These are phyloP conservation scores for Plebejus anna DNA, from an alignment of 2,888 invertebrate species.

Conservation along the genomic window DNA sequence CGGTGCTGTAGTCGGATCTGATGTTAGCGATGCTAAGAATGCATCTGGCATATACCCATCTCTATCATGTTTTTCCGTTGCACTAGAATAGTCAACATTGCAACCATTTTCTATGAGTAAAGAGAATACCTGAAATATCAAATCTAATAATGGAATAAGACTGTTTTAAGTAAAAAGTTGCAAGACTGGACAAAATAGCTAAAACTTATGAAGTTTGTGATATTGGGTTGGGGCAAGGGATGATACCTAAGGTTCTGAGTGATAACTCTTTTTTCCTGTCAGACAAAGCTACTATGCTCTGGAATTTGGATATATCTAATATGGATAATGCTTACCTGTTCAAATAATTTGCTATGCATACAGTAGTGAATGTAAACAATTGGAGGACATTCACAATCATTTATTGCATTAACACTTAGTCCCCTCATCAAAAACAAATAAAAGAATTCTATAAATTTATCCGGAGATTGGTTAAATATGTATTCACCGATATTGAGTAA, in stretches of 20 bases:
- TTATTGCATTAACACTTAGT: constrained; percentile 59
- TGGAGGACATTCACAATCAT: constrained; percentile 66
- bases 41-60: constrained; percentile 60
- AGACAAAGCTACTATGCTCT: too few relatives aligned
- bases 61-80: constrained; percentile 36
- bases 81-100: constrained; percentile 66
- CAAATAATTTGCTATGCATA: constrained; percentile 55
- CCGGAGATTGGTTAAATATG: constrained; percentile 56
- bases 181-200: not conserved
- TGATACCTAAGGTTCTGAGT: too few relatives aligned
- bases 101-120: constrained; percentile 64
- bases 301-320: not conserved
- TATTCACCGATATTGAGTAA: constrained; percentile 68
- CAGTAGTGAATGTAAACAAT: constrained; percentile 65
- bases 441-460: constrained; percentile 62
- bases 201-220: not conserved
- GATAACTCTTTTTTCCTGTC: not conserved
- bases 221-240: too few relatives aligned
- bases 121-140: constrained; percentile 56
- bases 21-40: constrained; percentile 58
- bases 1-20: constrained; percentile 53
- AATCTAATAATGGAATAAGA: not conserved
- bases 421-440: constrained; percentile 65
- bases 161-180: too few relatives aligned
- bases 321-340: constrained; percentile 54